A percentile compares a stretch with the other conserved stretches of the same genome.
Conservation (phyloP, 1,140 invertebrate genomes). For the Drosophila lacertosa region DNA sequence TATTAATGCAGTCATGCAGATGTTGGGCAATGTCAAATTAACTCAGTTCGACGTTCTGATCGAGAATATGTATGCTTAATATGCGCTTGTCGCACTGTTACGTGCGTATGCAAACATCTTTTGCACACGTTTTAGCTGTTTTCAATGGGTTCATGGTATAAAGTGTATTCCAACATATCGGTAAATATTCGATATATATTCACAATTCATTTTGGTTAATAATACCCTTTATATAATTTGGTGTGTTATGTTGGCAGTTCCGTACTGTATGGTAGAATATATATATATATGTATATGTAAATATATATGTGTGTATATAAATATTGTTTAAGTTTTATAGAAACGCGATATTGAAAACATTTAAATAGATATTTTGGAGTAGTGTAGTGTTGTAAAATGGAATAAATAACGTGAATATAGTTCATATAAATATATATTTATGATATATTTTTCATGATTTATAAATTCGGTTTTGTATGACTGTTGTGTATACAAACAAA, state of each 20-base stretch:
- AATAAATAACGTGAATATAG: slow-evolving; percentile 44
- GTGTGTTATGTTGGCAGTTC: slow-evolving; percentile 80
- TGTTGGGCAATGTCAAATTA: too few relatives aligned
- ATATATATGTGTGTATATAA: slow-evolving; percentile 70
- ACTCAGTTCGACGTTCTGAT: too few relatives aligned
- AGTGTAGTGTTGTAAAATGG: slow-evolving; percentile 34
- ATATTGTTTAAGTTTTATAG: slow-evolving; percentile 53
- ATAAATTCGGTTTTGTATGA: slow-evolving; percentile 58
- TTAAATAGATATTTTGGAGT: neutral
- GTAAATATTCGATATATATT: slow-evolving; percentile 9
- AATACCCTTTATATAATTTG: slow-evolving; percentile 38
- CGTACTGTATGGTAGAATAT: slow-evolving; percentile 67
- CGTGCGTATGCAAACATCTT: too few relatives aligned
- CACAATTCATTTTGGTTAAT: neutral
- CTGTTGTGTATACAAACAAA: slow-evolving; percentile 72
- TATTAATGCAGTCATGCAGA: too few relatives aligned
- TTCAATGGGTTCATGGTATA: too few relatives aligned
- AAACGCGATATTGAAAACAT: slow-evolving; percentile 20
- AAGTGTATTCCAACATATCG: slow-evolving; percentile 6
- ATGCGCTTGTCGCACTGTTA: too few relatives aligned
- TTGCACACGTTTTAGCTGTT: too few relatives aligned
- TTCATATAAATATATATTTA: slow-evolving; percentile 52
- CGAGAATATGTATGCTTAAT: too few relatives aligned
- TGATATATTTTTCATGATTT: slow-evolving; percentile 46
- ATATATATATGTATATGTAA: slow-evolving; percentile 75